Conservation (phyloP, 2,797 vertebrate species). For the Octomys mimax region DNA sequence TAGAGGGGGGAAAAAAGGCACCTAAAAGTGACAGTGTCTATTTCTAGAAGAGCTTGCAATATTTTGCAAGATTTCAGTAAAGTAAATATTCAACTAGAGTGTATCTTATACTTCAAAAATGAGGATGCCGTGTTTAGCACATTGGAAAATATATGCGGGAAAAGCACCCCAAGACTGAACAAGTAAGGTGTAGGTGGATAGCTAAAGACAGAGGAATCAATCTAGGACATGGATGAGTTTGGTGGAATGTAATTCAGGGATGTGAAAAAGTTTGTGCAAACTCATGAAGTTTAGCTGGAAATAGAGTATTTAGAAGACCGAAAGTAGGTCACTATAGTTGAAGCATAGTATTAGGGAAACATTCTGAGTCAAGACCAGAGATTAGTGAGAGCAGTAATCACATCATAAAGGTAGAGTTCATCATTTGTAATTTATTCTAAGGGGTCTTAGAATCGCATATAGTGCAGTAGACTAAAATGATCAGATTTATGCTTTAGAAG, state of each 20-base stretch:
- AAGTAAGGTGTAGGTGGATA: neutral
- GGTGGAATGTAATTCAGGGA: neutral
- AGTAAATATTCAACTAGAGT: constrained; percentile 31
- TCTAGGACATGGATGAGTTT: neutral
- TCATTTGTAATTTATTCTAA: constrained; percentile 1
- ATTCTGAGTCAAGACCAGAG: neutral
- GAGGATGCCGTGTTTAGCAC: neutral
- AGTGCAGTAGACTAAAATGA: neutral
- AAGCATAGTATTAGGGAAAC: neutral
- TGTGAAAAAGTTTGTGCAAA: constrained; percentile 1
- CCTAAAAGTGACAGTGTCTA: neutral
- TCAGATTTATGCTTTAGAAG: neutral
- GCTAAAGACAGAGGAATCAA: neutral
- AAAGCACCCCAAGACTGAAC: neutral
- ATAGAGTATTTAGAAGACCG: neutral
- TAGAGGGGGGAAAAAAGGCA: too few species aligned
- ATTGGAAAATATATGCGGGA: neutral
- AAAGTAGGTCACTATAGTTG: neutral
- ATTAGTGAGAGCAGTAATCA: neutral
- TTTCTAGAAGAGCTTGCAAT: neutral
- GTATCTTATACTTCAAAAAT: constrained; percentile 24
- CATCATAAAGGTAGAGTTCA: neutral
- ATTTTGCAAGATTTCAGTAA: neutral
- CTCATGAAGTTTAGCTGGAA: constrained; percentile 40
- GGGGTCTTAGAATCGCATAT: neutral